Percentiles rank a stretch among this genome's conserved stretches.
Evolutionary conservation across 2,888 invertebrate species (phyloP).

Genomic region (Synanthedon tipuliformis): DNA sequence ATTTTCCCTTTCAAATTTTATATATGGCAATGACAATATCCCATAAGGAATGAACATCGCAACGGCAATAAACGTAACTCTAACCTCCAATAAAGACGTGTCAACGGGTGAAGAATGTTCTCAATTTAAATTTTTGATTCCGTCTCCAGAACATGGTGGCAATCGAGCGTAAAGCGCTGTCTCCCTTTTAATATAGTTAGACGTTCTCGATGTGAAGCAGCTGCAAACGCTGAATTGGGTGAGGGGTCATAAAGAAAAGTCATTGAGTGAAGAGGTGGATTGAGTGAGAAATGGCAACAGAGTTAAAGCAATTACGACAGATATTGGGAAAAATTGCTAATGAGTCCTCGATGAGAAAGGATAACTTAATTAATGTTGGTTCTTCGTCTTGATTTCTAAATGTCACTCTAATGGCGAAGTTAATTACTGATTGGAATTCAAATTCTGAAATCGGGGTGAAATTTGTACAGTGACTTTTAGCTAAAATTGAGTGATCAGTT

Average conservation of each 20-base stretch:
- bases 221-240: background rate
- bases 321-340: constrained; percentile 53
- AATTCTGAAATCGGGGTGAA: constrained; percentile 12
- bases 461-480: background rate
- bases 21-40: too few relatives aligned
- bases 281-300: constrained; percentile 39
- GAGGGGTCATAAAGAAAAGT: constrained; percentile 38
- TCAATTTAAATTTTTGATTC: constrained; percentile 61
- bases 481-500: too few relatives aligned
- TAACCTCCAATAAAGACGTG: background rate
- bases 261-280: constrained; percentile 27
- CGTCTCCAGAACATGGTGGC: background rate
- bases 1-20: too few relatives aligned
- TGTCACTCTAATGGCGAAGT: constrained; percentile 22
- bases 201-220: background rate
- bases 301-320: constrained; percentile 28
- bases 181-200: background rate
- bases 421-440: constrained; percentile 30
- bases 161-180: background rate
- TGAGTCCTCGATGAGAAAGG: constrained; percentile 14
- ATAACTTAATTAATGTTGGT: constrained; percentile 19
- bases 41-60: background rate
- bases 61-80: background rate
- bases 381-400: constrained; percentile 20
- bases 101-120: constrained; percentile 32